Percentiles rank a stretch among this genome's conserved stretches.
phyloP scores from a whole-genome alignment of 2,888 invertebrate genomes.

The Abrostola tripartita region DNA sequence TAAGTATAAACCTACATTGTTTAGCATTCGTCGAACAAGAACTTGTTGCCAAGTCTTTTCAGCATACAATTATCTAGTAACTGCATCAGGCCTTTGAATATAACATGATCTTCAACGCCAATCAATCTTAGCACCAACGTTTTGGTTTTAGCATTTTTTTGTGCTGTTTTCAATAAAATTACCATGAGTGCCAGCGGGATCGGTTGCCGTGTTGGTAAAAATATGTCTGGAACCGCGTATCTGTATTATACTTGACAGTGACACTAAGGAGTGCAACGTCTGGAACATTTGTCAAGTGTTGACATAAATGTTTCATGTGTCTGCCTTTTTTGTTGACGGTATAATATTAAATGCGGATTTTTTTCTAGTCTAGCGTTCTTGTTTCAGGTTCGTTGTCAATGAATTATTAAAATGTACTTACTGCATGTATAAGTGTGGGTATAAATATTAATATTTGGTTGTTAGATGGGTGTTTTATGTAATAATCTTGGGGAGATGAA shows the following conservation, averaged over 20 bases:
- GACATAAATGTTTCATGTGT: conserved; percentile 74
- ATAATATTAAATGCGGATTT: conserved; percentile 40
- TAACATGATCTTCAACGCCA: conserved; percentile 67
- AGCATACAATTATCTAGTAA: conserved; percentile 56
- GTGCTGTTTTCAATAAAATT: conserved; percentile 66
- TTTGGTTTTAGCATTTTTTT: conserved; percentile 59
- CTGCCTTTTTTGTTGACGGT: conserved; percentile 48
- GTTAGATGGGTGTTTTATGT: neutral
- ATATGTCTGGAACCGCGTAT: conserved; percentile 66
- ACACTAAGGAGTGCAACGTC: conserved; percentile 78
- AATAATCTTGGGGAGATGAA: neutral
- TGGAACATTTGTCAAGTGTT: conserved; percentile 78
- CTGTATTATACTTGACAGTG: conserved; percentile 70
- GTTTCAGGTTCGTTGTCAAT: neutral
- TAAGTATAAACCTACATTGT: conserved; percentile 1
- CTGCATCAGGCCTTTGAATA: conserved; percentile 72
- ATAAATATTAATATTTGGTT: neutral
- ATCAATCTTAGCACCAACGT: conserved; percentile 71
- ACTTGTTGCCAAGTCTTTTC: conserved; percentile 53
- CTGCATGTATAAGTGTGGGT: neutral
- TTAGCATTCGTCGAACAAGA: conserved; percentile 20
- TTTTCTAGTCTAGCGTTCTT: conserved; percentile 43
- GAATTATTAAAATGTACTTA: neutral
- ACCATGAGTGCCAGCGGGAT: conserved; percentile 62
- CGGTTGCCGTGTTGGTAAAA: conserved; percentile 69